A percentile compares a stretch with the other conserved stretches of the same genome.
Conservation (phyloP, 53 echinoderm and acorn worm genomes). For the Holothuria leucospilota region DNA sequence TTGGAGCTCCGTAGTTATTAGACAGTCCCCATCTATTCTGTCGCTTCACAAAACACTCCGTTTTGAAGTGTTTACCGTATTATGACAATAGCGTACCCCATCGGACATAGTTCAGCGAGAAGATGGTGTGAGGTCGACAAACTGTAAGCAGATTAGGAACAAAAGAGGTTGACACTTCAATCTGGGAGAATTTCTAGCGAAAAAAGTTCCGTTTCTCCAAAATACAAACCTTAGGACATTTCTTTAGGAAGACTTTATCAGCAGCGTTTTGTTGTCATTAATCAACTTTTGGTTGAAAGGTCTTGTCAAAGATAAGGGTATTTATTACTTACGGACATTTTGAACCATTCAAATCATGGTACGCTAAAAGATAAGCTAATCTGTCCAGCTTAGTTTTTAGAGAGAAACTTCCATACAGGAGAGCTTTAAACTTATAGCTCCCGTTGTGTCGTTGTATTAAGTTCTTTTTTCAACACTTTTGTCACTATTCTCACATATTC, state of each 20-base stretch:
- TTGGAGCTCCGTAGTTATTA: neutral
- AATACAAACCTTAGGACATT: neutral
- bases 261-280: neutral
- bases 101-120: constrained; percentile 9
- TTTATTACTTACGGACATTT: too few species aligned
- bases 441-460: too few species aligned
- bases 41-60: constrained; percentile 5
- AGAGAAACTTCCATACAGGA: too few species aligned
- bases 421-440: too few species aligned
- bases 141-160: constrained; percentile 40
- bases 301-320: too few species aligned
- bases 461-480: too few species aligned
- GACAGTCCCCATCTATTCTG: neutral
- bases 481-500: too few species aligned
- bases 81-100: constrained; percentile 15
- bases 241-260: neutral
- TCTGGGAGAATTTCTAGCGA: too few species aligned
- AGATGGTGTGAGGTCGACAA: constrained; percentile 38
- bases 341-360: too few species aligned
- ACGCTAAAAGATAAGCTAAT: too few species aligned
- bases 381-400: too few species aligned
- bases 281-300: too few species aligned
- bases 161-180: constrained; percentile 34
- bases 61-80: constrained; percentile 33
- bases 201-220: neutral